A percentile compares a stretch with the other conserved stretches of the same genome.
Conservation (phyloP, 1,140 invertebrate genomes). For the Parasteatoda tepidariorum region DNA sequence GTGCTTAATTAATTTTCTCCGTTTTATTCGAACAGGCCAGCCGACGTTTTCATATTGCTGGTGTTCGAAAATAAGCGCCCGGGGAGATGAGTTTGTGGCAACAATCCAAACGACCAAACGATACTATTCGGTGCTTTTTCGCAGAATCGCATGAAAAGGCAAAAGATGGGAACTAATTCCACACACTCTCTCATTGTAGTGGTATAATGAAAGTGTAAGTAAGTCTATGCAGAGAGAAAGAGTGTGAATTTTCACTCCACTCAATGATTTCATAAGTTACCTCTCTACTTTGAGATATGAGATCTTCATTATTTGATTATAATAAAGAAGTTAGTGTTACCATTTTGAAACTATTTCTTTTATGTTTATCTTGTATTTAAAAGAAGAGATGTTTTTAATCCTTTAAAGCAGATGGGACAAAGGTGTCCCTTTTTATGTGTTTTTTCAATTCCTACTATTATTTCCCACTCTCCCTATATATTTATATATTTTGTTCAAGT, state of each 20-base stretch:
- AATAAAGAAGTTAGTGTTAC: too few relatives aligned
- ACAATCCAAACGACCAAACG: background rate
- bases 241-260: background rate
- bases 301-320: too few relatives aligned
- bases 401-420: too few relatives aligned
- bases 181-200: background rate
- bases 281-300: too few relatives aligned
- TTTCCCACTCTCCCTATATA: too few relatives aligned
- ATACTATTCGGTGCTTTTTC: background rate
- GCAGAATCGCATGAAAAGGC: background rate
- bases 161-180: background rate
- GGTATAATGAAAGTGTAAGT: background rate
- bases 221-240: background rate
- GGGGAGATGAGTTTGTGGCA: constrained; percentile 24
- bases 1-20: constrained; percentile 34
- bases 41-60: constrained; percentile 28
- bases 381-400: too few relatives aligned
- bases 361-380: too few relatives aligned
- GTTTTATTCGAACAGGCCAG: background rate
- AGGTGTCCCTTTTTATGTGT: too few relatives aligned
- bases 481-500: too few relatives aligned
- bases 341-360: too few relatives aligned
- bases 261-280: too few relatives aligned
- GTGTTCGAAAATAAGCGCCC: constrained; percentile 12
- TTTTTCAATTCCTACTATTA: too few relatives aligned